A percentile compares a stretch with the other conserved stretches of the same genome.
Evolutionary conservation across 2,797 vertebrate species (phyloP).

Genomic region (Mus spretus): DNA sequence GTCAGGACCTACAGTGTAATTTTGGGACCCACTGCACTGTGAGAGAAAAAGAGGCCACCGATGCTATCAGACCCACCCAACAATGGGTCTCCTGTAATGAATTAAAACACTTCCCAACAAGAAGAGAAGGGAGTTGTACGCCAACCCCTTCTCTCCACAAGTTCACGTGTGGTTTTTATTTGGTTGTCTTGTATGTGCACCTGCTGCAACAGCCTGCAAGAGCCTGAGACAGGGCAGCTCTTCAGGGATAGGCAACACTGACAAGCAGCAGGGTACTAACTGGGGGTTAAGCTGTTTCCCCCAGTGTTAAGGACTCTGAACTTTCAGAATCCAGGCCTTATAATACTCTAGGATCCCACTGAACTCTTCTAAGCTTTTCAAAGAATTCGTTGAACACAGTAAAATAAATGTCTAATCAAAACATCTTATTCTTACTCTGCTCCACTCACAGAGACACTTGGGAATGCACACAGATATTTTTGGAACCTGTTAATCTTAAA

Average conservation of each 20-base stretch:
- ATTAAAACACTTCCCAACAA: slow-evolving; percentile 81
- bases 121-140: neutral
- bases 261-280: neutral
- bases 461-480: slow-evolving; percentile 47
- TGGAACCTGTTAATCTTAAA: slow-evolving; percentile 71
- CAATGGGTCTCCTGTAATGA: slow-evolving; percentile 81
- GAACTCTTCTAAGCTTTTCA: slow-evolving; percentile 61
- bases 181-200: neutral
- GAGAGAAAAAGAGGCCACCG: slow-evolving; percentile 83
- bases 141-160: neutral
- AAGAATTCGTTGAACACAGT: slow-evolving; percentile 71
- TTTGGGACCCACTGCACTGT: slow-evolving; percentile 83
- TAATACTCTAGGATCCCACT: slow-evolving; percentile 75
- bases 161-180: neutral
- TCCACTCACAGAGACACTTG: neutral
- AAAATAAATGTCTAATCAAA: slow-evolving; percentile 75
- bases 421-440: slow-evolving; percentile 37
- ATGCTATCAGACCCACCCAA: slow-evolving; percentile 73
- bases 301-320: slow-evolving; percentile 18
- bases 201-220: neutral
- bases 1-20: slow-evolving; percentile 87
- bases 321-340: slow-evolving; percentile 62
- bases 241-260: neutral
- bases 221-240: neutral
- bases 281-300: neutral